Evolutionary conservation across 2,888 invertebrate genomes (phyloP).

Genomic region (Arge pagana): DNA sequence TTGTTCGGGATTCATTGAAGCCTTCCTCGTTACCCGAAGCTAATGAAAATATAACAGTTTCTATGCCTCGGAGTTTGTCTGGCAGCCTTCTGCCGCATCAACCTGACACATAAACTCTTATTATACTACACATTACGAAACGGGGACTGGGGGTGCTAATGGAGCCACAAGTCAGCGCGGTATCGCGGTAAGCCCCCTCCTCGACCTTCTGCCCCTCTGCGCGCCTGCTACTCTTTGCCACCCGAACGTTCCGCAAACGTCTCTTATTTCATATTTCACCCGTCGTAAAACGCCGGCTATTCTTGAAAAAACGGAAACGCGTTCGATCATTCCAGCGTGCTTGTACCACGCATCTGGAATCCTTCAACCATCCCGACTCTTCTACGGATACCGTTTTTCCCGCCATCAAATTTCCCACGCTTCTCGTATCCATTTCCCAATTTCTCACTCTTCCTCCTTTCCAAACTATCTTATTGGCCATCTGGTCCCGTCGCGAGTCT

Average conservation of each 20-base stretch:
- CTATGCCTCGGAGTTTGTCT: conserved; percentile 55
- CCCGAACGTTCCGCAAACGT: too few species aligned
- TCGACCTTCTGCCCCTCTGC: conserved; percentile 28
- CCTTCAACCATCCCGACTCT: too few species aligned
- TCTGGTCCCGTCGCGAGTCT: too few species aligned
- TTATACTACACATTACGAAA: conserved; percentile 57
- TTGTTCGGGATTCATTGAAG: conserved; percentile 47
- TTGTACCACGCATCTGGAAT: too few species aligned
- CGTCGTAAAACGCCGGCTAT: conserved; percentile 56
- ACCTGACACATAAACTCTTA: conserved; percentile 59
- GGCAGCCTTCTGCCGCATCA: conserved; percentile 56
- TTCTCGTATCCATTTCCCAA: too few species aligned
- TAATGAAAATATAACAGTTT: conserved; percentile 59
- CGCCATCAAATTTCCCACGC: not conserved
- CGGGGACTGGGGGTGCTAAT: conserved; percentile 47
- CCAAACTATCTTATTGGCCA: too few species aligned
- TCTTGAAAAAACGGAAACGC: conserved; percentile 50
- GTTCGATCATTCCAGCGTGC: conserved; percentile 51
- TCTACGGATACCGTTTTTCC: conserved; percentile 15
- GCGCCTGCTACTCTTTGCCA: conserved; percentile 35
- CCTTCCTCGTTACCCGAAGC: conserved; percentile 44
- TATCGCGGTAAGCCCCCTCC: conserved; percentile 43
- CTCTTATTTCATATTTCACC: conserved; percentile 59
- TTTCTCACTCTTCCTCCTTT: too few species aligned
- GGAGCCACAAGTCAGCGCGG: conserved; percentile 57